Evolutionary conservation across 2,113 vertebrate species (phyloP), one percentile per base, ranked within the genome.

Genomic region (Ellobius talpinus): DNA sequence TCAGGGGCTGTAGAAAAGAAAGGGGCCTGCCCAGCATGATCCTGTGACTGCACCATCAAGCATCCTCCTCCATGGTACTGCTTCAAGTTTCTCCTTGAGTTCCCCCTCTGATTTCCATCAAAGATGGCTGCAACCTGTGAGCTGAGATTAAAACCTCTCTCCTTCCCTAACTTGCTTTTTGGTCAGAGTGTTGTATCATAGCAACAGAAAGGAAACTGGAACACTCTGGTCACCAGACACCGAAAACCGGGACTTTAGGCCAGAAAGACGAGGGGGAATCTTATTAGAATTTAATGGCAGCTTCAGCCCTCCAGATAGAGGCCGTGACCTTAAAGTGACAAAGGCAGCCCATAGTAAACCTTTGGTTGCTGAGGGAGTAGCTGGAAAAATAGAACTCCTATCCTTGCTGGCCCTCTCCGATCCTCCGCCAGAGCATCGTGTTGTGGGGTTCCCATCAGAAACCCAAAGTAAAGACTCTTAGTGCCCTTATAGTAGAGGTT

Each of bases 371-470:
- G 52, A 31, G 24, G 29, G 94, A 21, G 36, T 73, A 77, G 50
- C 10, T 68, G n/a, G 55, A 81, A 2, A 39, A 88, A 65, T 86
- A 93, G 82, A 84, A n/a, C 77, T 50, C 29, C 24, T 93, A 2
- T 77, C 7, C 26, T 87, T 94, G 74, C 19, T 94, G 9, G 70
- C 16, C 23, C 73, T 36, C 70, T 92, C 36, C 86, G 61, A 45
- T 81, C 8, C 70, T 87, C 70, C 73, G 13, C 47, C 33, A 84
- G 19, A 87, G 47, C 21, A 31, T 93, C 31, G 55, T 3, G 78
- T 93, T 85, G 90, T 52, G 10, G 81, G 81, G 85, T 91, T 23
- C 16, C 29, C 90, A 89, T 8, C 52, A 95, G 61, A 93, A 70
- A 42, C 31, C 68, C 45, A 85, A 84, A 95, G 39, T 58, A 33